These are phyloP conservation scores for Notodonta ziczac DNA, from an alignment of 2,888 invertebrate genomes.

Conservation along the genomic window DNA sequence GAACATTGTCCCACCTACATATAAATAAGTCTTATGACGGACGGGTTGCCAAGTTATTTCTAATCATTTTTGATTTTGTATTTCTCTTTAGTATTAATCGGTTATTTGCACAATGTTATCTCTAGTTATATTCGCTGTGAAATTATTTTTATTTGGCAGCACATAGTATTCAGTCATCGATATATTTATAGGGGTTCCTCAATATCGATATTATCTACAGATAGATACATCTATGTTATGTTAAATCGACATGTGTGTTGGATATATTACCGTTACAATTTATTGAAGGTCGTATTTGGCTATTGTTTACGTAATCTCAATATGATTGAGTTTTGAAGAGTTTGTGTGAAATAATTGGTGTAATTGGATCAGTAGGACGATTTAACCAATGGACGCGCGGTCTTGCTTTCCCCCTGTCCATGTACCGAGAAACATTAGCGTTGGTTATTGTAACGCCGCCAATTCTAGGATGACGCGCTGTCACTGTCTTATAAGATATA, in stretches of 20 bases:
- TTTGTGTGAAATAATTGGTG: no score
- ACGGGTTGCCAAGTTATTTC: slow-evolving; percentile 52
- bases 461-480: no score
- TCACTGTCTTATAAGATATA: no score
- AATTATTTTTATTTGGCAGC: background rate
- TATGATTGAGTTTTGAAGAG: slow-evolving; percentile 10
- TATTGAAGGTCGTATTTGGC: slow-evolving; percentile 6
- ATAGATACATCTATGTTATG: slow-evolving; percentile 10
- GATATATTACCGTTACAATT: slow-evolving; percentile 24
- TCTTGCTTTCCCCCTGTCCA: no score
- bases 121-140: background rate
- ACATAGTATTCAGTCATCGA: background rate
- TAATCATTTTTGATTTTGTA: slow-evolving; percentile 48
- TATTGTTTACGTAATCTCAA: slow-evolving; percentile 9
- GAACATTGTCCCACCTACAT: slow-evolving; percentile 92
- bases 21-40: slow-evolving; percentile 41
- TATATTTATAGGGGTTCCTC: background rate
- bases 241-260: slow-evolving; percentile 17
- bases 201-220: background rate
- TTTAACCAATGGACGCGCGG: no score
- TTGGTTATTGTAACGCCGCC: no score
- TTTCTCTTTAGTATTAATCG: slow-evolving; percentile 34
- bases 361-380: no score
- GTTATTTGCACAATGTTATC: background rate
- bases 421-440: no score